A percentile compares a stretch with the other conserved stretches of the same genome.
phyloP scores from a whole-genome alignment of 2,888 invertebrate genomes.

The Eupeodes latifasciatus region DNA sequence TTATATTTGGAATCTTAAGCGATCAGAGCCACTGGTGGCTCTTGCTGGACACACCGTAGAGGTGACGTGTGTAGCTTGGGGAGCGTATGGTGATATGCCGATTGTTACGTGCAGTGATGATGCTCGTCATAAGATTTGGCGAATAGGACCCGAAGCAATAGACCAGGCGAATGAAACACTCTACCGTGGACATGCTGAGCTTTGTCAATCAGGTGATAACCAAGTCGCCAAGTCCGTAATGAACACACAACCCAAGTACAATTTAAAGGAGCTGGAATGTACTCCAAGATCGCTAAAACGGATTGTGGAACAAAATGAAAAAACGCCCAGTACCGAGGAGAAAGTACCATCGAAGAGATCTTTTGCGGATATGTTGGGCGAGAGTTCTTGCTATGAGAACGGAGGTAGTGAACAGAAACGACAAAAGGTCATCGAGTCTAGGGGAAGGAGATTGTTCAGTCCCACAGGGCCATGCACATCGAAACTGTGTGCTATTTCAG shows the following conservation, averaged over 20 bases:
- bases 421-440: conserved; percentile 81
- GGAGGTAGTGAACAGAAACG: conserved; percentile 82
- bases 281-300: conserved; percentile 86
- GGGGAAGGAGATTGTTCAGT: conserved; percentile 85
- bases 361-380: conserved; percentile 81
- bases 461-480: conserved; percentile 79
- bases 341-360: conserved; percentile 81
- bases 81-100: conserved; percentile 85
- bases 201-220: conserved; percentile 80
- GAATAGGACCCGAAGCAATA: conserved; percentile 86
- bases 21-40: conserved; percentile 88
- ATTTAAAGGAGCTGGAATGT: conserved; percentile 83
- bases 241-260: conserved; percentile 80
- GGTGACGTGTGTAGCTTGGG: conserved; percentile 95
- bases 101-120: conserved; percentile 94
- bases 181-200: conserved; percentile 85
- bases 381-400: conserved; percentile 76
- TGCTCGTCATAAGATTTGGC: conserved; percentile 91
- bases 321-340: conserved; percentile 81
- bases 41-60: conserved; percentile 92
- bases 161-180: conserved; percentile 82
- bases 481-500: conserved; percentile 57
- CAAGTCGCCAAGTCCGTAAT: conserved; percentile 49
- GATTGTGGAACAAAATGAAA: conserved; percentile 82
- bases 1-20: conserved; percentile 92